A percentile compares a stretch with the other conserved stretches of the same genome.
These are phyloP conservation scores for Linnaemya tessellans DNA, from an alignment of 2,888 invertebrate genomes.

Conservation along the genomic window DNA sequence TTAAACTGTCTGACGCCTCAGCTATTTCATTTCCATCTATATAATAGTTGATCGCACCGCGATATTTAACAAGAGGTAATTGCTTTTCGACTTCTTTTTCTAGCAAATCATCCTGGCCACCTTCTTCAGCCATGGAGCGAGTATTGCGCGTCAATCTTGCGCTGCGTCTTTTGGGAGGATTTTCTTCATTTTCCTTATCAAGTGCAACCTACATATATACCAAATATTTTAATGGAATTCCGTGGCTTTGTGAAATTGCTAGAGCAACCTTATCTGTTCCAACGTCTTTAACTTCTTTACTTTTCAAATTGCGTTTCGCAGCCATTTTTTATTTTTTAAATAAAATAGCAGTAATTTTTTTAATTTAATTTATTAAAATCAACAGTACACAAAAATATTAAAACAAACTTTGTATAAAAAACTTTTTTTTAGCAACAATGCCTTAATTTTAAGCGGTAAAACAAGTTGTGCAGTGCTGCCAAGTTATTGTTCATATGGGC, in stretches of 20 bases:
- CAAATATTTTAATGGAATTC: neutral
- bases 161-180: slow-evolving; percentile 80
- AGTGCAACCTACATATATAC: slow-evolving; percentile 2
- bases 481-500: no score
- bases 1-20: slow-evolving; percentile 83
- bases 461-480: no score
- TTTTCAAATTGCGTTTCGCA: slow-evolving; percentile 38
- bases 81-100: slow-evolving; percentile 75
- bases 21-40: slow-evolving; percentile 84
- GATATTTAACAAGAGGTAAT: slow-evolving; percentile 79
- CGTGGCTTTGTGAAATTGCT: slow-evolving; percentile 1
- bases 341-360: neutral
- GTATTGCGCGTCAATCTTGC: slow-evolving; percentile 77
- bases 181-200: slow-evolving; percentile 74
- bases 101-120: slow-evolving; percentile 70
- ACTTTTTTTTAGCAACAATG: no score
- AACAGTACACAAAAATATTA: neutral
- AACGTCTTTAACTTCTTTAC: neutral
- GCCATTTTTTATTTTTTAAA: slow-evolving; percentile 33
- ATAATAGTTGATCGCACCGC: slow-evolving; percentile 80
- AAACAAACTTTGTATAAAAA: no score
- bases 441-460: no score
- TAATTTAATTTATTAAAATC: neutral
- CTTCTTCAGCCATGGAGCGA: slow-evolving; percentile 76
- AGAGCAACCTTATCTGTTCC: slow-evolving; percentile 30